phyloP scores from a whole-genome alignment of 2,797 vertebrate genomes.

The Rhincodon typus region DNA sequence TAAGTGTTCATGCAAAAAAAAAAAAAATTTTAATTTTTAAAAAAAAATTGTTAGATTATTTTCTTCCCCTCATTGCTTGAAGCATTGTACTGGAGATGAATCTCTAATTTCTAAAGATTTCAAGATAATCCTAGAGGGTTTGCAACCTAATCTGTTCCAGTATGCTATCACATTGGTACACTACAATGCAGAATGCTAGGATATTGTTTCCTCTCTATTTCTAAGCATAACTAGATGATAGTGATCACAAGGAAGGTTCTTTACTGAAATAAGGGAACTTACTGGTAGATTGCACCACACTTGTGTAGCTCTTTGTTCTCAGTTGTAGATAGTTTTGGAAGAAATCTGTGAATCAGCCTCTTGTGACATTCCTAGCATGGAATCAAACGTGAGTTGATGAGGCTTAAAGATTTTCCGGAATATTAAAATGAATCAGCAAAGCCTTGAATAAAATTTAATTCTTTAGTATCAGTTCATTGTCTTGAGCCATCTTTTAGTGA shows the following conservation, averaged over 20 bases:
- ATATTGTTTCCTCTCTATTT: background rate
- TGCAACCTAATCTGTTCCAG: background rate
- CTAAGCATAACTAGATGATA: background rate
- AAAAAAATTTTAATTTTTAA: too few relatives aligned
- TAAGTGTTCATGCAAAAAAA: too few relatives aligned
- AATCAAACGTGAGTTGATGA: background rate
- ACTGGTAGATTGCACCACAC: background rate
- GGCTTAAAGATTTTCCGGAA: background rate
- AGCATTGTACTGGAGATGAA: background rate
- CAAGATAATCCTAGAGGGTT: background rate
- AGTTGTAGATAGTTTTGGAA: background rate
- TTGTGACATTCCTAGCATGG: background rate
- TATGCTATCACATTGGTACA: background rate
- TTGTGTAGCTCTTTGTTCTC: background rate
- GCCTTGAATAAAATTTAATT: background rate
- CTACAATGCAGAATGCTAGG: background rate
- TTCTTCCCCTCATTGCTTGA: background rate
- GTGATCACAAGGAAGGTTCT: background rate
- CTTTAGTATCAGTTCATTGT: background rate
- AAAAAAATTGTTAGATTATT: too few relatives aligned
- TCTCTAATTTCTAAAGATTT: background rate
- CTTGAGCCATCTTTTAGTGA: background rate
- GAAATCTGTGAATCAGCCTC: background rate
- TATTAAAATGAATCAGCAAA: background rate
- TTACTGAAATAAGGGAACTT: background rate